Percentiles rank a stretch among this genome's conserved stretches.
Evolutionary conservation across 2,113 vertebrate species (phyloP).

Genomic region (Coptodon bakossiorum): DNA sequence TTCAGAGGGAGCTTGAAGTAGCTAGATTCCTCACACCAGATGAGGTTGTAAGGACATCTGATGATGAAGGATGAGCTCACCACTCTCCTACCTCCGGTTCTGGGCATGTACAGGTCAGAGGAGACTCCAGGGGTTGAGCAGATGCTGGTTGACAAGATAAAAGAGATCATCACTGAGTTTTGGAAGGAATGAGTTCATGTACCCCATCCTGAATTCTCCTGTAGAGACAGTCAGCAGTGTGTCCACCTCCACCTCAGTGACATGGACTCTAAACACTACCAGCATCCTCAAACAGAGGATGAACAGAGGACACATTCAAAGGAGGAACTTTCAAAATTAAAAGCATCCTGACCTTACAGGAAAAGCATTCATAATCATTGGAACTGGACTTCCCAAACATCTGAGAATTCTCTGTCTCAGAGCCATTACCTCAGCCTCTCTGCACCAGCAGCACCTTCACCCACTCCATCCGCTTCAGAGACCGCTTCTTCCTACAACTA

Average conservation of each 20-base stretch:
- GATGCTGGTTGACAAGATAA: background rate
- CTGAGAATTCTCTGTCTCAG: background rate
- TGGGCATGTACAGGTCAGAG: background rate
- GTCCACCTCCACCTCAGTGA: background rate
- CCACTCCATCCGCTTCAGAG: background rate
- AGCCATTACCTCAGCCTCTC: background rate
- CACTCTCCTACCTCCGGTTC: background rate
- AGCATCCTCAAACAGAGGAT: background rate
- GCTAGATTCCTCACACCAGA: background rate
- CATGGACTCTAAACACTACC: background rate
- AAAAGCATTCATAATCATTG: background rate
- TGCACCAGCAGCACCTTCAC: background rate
- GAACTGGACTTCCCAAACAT: background rate
- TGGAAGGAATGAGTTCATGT: background rate
- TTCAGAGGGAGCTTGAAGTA: background rate
- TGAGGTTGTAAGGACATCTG: background rate
- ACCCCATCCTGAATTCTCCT: background rate
- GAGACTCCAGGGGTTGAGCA: background rate
- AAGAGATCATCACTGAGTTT: background rate
- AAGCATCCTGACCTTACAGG: background rate
- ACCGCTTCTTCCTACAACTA: background rate
- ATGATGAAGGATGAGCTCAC: background rate
- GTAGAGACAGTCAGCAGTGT: background rate
- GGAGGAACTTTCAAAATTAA: background rate
- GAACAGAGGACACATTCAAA: background rate